Evolutionary conservation across 2,113 vertebrate genomes (phyloP).

Genomic region (Ctenodactylus gundi): DNA sequence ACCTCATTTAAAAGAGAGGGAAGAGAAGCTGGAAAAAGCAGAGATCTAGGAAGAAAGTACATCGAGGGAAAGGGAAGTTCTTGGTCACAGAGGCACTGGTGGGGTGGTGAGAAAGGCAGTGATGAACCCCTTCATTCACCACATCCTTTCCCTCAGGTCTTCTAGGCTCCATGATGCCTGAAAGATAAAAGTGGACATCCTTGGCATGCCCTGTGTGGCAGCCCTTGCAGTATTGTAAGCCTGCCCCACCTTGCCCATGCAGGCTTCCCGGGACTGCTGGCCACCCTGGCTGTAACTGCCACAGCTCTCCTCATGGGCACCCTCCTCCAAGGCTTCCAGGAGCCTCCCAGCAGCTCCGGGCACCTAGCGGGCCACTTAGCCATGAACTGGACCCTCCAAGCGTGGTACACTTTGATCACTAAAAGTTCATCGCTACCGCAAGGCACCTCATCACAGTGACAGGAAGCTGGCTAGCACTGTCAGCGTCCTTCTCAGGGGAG

Average conservation of each 20-base stretch:
- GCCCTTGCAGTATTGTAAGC: neutral
- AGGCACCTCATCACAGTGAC: neutral
- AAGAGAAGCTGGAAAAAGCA: too few species aligned
- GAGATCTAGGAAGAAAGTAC: neutral
- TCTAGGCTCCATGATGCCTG: neutral
- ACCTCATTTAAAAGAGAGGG: neutral
- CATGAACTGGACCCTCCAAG: neutral
- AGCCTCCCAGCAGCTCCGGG: neutral
- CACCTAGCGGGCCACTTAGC: neutral
- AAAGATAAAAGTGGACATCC: neutral
- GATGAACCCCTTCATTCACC: neutral
- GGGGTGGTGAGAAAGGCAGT: accelerated
- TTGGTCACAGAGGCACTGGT: neutral
- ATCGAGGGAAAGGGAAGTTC: neutral
- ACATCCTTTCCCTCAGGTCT: neutral
- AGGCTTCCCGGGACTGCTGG: too few species aligned
- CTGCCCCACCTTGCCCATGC: neutral
- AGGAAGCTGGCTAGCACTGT: neutral
- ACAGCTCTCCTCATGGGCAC: neutral
- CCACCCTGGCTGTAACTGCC: neutral
- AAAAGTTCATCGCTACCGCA: too few species aligned
- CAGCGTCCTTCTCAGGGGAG: too few species aligned
- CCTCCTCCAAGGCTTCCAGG: neutral
- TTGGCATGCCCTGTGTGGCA: neutral
- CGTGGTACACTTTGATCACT: too few species aligned